Base-by-base conservation (phyloP, 2,113 vertebrate species). In the Turnix velox region DNA sequence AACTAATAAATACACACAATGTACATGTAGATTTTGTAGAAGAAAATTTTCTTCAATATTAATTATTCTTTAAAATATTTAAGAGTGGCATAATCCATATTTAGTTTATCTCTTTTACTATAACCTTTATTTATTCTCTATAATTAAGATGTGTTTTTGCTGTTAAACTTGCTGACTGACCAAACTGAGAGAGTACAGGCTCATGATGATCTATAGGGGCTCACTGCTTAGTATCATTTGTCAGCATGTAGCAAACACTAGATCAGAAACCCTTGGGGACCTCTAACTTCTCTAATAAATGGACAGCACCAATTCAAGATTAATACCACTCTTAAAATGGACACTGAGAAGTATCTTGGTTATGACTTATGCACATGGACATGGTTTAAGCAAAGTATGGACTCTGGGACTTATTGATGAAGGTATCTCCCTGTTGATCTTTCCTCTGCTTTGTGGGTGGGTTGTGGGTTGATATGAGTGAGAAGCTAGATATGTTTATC, bases 381-480 rank as follows among this genome's bases (percentile, higher is more conserved):
- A 39, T 0, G 0, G 2, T 43, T 69, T 66, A 22, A n/a, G 10
- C 10, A 68, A 57, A 48, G 4, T 14, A 6, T 24, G 61, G 5
- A 30, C 5, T 30, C 42, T 27, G 0, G 2, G 12, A 40, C 6
- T 28, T 8, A 10, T 14, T 75, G 13, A 4, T 88, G 35, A 42
- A 71, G 10, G 13, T 18, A 55, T 49, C 18, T 54, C 39, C 3
- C 2, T 18, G 17, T 5, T 33, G 17, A 1, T 72, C 2, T 78
- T 84, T 75, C 11, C 2, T 69, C 46, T 68, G 5, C 14, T 62
- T 35, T 33, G n/a, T 25, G 27, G 1, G 8, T 37, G 30, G 1
- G 0, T 37, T 14, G 10, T 39, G n/a, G 18, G 7, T 35, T 6
- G 8, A 2, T 17, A 10, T 4, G 9, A 4, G 1, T 12, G 5